A percentile compares a stretch with the other conserved stretches of the same genome.
These are phyloP conservation scores for Glaucidium brasilianum DNA, from an alignment of 2,113 vertebrate species.

Conservation along the genomic window DNA sequence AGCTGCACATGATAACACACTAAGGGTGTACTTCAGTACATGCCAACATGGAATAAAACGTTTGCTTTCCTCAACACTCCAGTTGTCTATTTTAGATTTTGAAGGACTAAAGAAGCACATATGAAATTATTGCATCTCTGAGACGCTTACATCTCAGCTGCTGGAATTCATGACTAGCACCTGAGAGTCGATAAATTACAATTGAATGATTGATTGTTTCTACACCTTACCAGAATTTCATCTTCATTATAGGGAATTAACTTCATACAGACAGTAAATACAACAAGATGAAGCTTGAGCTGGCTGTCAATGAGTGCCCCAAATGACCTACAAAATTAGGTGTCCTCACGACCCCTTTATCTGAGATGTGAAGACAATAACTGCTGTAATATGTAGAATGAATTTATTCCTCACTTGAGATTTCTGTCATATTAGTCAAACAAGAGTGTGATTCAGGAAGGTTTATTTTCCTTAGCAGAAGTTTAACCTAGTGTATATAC, in stretches of 20 bases:
- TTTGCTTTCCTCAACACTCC: neutral
- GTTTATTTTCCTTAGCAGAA: neutral
- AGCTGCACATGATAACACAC: neutral
- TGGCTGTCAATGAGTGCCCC: neutral
- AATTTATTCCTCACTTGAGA: neutral
- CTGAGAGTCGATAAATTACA: neutral
- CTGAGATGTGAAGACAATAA: neutral
- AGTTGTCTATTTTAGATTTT: neutral
- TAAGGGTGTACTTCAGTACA: neutral
- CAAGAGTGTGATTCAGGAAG: neutral
- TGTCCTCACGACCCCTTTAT: neutral
- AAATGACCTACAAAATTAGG: neutral
- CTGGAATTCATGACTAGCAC: neutral
- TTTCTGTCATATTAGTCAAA: neutral
- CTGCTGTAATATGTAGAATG: neutral
- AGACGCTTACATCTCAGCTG: neutral
- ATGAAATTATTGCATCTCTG: neutral
- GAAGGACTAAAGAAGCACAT: neutral
- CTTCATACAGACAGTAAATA: neutral
- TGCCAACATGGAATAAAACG: neutral
- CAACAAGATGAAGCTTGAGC: neutral
- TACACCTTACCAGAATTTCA: neutral
- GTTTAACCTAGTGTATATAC: neutral
- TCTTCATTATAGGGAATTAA: neutral
- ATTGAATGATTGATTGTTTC: neutral